Evolutionary conservation across 2,888 invertebrate species (phyloP).

Genomic region (Tromatobia lineatoria): DNA sequence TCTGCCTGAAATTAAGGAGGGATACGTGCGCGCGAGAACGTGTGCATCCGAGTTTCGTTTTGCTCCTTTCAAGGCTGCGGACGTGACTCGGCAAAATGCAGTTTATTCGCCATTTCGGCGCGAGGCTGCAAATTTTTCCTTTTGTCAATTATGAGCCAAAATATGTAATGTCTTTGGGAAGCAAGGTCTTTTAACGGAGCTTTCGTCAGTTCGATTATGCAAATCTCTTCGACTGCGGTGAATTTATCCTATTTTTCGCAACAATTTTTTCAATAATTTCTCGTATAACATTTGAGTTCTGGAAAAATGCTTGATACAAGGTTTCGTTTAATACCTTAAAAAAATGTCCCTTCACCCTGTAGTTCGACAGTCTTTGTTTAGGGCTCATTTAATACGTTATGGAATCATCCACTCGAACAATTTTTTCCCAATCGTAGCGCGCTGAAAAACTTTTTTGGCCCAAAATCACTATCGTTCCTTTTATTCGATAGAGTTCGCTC

Average conservation of each 20-base stretch:
- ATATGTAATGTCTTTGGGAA: background rate
- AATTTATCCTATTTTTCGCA: background rate
- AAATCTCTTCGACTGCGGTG: background rate
- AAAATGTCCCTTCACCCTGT: too few relatives aligned
- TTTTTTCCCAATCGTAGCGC: too few relatives aligned
- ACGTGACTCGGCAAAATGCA: background rate
- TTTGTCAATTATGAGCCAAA: background rate
- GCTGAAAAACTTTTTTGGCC: too few relatives aligned
- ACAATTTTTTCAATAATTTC: background rate
- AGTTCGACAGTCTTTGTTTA: too few relatives aligned
- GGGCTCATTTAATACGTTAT: too few relatives aligned
- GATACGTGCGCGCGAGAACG: background rate
- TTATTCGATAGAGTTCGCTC: too few relatives aligned
- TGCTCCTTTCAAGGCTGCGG: conserved; percentile 1
- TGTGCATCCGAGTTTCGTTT: background rate
- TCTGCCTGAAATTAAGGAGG: background rate
- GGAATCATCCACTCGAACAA: too few relatives aligned
- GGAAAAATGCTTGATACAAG: too few relatives aligned
- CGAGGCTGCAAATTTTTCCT: background rate
- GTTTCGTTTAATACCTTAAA: too few relatives aligned
- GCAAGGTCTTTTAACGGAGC: background rate
- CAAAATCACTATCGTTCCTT: too few relatives aligned
- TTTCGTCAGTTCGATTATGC: background rate
- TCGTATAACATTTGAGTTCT: too few relatives aligned
- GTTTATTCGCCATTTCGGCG: background rate